Evolutionary conservation across 2,888 invertebrate genomes (phyloP).

Genomic region (Linnaemya vulpina): DNA sequence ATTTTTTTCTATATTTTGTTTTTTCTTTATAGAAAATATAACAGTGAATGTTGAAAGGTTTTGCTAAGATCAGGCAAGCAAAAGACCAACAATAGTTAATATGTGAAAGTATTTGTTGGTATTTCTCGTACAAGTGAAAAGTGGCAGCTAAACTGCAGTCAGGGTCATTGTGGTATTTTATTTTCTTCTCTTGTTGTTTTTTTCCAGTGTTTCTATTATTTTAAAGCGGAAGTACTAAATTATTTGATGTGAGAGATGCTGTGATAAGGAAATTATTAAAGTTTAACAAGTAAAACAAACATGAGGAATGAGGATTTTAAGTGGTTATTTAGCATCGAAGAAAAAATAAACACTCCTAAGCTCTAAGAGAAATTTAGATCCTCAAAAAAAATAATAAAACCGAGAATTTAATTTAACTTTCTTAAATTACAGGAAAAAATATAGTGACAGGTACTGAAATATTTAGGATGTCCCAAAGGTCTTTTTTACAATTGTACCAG

Average conservation of each 20-base stretch:
- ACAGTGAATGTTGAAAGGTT: conserved; percentile 19
- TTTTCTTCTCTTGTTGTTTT: conserved; percentile 31
- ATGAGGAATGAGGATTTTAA: too few species aligned
- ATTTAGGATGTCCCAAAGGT: too few species aligned
- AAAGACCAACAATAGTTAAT: conserved; percentile 51
- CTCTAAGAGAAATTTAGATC: too few species aligned
- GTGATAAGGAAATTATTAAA: not conserved
- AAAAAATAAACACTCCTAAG: too few species aligned
- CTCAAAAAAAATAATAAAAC: too few species aligned
- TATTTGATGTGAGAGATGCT: conserved; percentile 18
- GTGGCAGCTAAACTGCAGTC: conserved; percentile 29
- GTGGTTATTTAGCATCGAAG: too few species aligned
- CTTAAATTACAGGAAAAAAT: too few species aligned
- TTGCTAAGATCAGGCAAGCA: conserved; percentile 43
- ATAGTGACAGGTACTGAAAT: too few species aligned
- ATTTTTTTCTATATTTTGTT: not conserved
- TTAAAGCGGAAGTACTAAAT: conserved; percentile 56
- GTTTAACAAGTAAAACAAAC: too few species aligned
- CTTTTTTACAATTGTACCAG: too few species aligned
- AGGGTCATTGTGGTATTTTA: conserved; percentile 66
- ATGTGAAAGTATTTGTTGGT: conserved; percentile 59
- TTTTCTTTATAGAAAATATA: conserved; percentile 24
- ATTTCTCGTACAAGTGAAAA: not conserved
- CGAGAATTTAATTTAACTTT: too few species aligned
- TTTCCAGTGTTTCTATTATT: not conserved